A percentile compares a stretch with the other conserved stretches of the same genome.
These are phyloP conservation scores for Drosophila stalkeri DNA, from an alignment of 2,888 invertebrate genomes.

Conservation along the genomic window DNA sequence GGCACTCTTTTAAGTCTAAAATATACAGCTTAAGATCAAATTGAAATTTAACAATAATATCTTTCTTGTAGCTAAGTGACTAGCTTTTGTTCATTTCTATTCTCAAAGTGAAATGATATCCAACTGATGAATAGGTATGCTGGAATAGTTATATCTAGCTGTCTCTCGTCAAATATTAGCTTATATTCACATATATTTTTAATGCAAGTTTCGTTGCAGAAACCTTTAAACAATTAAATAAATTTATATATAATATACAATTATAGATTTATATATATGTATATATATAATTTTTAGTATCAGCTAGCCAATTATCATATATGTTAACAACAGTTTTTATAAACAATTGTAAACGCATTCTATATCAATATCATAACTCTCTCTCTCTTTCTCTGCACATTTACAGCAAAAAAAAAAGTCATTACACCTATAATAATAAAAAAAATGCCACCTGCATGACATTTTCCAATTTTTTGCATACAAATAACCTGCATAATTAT, in stretches of 20 bases:
- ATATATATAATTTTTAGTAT: neutral
- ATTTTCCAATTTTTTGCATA: slow-evolving; percentile 2
- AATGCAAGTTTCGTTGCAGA: neutral
- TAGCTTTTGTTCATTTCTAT: neutral
- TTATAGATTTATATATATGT: no score
- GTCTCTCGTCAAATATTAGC: neutral
- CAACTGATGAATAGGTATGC: neutral
- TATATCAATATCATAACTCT: neutral
- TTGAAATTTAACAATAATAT: neutral
- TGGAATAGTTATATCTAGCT: neutral
- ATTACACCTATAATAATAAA: neutral
- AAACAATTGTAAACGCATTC: neutral
- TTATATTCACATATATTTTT: neutral
- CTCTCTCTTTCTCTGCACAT: no score
- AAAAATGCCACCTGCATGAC: neutral
- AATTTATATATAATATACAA: neutral
- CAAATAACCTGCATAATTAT: slow-evolving; percentile 9
- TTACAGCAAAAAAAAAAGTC: neutral
- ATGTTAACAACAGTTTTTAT: neutral
- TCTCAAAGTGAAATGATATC: neutral
- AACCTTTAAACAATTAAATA: no score
- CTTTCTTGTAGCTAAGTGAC: neutral
- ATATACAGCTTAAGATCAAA: neutral
- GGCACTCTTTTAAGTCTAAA: neutral
- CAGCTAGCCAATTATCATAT: neutral